Evolutionary conservation across 53 echinoderm and acorn worm species (phyloP).

Genomic region (Apostichopus leukothele): DNA sequence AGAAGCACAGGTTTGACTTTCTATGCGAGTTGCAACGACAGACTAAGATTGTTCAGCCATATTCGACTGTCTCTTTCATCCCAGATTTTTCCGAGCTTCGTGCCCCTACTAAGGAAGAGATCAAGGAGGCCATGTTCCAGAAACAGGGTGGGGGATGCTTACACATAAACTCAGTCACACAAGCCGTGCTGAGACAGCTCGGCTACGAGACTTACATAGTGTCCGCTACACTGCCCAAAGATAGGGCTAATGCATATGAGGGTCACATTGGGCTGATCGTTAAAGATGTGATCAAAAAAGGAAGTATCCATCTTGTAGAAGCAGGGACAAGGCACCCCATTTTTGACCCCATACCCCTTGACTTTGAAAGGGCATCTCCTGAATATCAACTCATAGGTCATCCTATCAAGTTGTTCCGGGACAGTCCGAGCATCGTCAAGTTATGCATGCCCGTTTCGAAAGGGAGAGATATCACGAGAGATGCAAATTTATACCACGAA

Average conservation of each 20-base stretch:
- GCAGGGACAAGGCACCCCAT: conserved; percentile 17
- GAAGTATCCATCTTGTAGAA: background rate
- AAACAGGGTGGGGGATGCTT: conserved; percentile 12
- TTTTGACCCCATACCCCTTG: background rate
- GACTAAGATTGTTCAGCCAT: background rate
- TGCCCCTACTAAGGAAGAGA: background rate
- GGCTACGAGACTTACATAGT: background rate
- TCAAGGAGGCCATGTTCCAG: background rate
- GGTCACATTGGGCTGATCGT: conserved; percentile 9
- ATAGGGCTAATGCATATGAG: background rate
- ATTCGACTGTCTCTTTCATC: background rate
- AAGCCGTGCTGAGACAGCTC: background rate
- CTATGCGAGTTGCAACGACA: background rate
- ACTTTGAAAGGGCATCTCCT: conserved; percentile 3
- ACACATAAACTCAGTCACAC: background rate
- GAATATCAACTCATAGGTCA: background rate
- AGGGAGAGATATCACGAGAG: background rate
- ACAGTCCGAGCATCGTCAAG: background rate
- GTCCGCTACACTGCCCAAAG: background rate
- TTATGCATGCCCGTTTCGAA: background rate
- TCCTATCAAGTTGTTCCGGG: background rate
- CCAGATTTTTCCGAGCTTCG: background rate
- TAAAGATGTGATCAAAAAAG: background rate
- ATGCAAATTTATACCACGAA: conserved; percentile 1
- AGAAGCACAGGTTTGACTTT: background rate